These are phyloP conservation scores for Pempheris klunzingeri DNA, from an alignment of 2,797 vertebrate genomes.

Conservation along the genomic window DNA sequence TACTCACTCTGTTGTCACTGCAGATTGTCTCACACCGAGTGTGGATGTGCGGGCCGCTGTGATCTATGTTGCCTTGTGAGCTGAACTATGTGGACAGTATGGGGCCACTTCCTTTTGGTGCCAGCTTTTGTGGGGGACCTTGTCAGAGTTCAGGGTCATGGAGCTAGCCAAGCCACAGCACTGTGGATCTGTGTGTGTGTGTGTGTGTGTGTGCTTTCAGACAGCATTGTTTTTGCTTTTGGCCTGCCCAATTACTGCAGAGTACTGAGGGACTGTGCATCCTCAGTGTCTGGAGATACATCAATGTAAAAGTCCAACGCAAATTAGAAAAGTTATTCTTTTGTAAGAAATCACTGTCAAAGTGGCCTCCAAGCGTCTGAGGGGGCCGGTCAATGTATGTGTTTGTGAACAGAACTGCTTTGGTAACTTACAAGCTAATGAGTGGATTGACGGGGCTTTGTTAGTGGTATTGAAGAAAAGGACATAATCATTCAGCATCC, in stretches of 20 bases:
- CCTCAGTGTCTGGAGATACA: constrained; percentile 6
- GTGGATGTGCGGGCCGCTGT: constrained; percentile 33
- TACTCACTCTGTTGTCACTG: constrained; percentile 70
- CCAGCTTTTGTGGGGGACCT: constrained; percentile 47
- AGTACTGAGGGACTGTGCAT: not conserved
- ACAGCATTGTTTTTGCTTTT: constrained; percentile 23
- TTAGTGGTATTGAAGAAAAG: constrained; percentile 38
- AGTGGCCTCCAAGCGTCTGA: too few species aligned
- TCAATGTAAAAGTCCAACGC: not conserved
- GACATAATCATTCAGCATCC: constrained; percentile 36
- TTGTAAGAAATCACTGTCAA: not conserved
- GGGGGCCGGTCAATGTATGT: not conserved
- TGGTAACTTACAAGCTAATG: not conserved
- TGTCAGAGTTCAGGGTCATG: constrained; percentile 49
- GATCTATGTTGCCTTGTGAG: constrained; percentile 56
- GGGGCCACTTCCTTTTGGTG: constrained; percentile 55
- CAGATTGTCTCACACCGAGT: constrained; percentile 58
- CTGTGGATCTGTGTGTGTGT: constrained; percentile 1
- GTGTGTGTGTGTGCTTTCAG: constrained; percentile 16
- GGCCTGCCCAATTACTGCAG: constrained; percentile 13
- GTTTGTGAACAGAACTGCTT: constrained; percentile 2
- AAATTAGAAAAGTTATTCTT: not conserved
- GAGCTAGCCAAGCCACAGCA: constrained; percentile 11
- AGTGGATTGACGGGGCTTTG: constrained; percentile 7
- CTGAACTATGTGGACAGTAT: constrained; percentile 70